Conservation (phyloP, 2,113 vertebrate genomes). For the Chroicocephalus ridibundus region DNA sequence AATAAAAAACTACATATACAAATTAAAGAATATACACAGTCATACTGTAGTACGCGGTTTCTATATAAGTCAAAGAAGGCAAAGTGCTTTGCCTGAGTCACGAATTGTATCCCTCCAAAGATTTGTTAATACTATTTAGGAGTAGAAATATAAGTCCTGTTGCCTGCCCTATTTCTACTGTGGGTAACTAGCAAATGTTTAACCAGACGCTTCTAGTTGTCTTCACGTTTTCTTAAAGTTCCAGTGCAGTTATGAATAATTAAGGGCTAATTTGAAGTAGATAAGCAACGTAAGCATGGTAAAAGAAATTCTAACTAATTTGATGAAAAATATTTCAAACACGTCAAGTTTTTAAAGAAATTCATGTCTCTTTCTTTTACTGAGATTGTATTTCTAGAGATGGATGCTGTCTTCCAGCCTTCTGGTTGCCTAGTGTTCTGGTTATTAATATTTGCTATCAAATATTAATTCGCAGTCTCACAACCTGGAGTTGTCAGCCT, state of each 20-base stretch:
- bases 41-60: not conserved
- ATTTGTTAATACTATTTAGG: not conserved
- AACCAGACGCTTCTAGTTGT: not conserved
- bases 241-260: not conserved
- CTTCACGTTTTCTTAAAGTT: not conserved
- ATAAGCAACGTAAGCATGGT: not conserved
- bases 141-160: not conserved
- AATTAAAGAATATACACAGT: not conserved
- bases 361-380: not conserved
- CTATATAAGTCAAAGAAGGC: not conserved
- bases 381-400: not conserved
- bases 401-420: not conserved
- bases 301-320: not conserved
- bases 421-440: not conserved
- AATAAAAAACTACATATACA: not conserved
- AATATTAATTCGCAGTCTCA: not conserved
- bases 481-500: not conserved
- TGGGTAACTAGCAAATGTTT: not conserved
- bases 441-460: not conserved
- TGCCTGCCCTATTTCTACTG: not conserved
- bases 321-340: not conserved
- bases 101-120: not conserved
- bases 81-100: not conserved
- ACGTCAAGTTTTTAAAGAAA: not conserved
- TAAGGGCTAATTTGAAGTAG: not conserved